Conservation (phyloP, 2,888 invertebrate genomes). For the Eudemis profundana region DNA sequence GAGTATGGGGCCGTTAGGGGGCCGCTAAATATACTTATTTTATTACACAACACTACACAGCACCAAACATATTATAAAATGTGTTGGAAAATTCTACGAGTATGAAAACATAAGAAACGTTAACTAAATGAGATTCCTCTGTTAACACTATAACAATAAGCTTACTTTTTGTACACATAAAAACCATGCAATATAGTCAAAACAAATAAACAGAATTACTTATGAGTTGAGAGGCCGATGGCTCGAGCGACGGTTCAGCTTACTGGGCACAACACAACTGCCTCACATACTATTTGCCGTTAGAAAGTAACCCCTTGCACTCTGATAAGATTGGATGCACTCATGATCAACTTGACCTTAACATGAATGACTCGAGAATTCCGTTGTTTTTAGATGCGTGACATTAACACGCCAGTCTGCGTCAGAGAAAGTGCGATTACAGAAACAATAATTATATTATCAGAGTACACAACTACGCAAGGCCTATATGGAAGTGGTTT, state of each 20-base stretch:
- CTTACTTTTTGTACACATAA: not conserved
- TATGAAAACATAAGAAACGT: no score
- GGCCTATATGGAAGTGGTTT: not conserved
- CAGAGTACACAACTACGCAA: slow-evolving; percentile 17
- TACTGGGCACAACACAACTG: not conserved
- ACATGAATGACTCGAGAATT: not conserved
- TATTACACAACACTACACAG: no score
- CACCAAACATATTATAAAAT: no score
- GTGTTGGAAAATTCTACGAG: no score
- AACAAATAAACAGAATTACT: not conserved
- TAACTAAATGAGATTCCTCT: no score
- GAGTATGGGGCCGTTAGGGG: no score
- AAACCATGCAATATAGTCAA: not conserved
- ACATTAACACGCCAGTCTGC: slow-evolving; percentile 2
- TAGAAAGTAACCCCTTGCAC: slow-evolving; percentile 18
- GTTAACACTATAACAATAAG: not conserved
- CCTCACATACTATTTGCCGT: not conserved
- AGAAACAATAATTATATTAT: slow-evolving; percentile 7
- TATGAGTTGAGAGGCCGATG: not conserved
- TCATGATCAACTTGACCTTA: slow-evolving; percentile 9
- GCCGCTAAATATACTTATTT: no score
- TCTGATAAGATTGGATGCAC: slow-evolving; percentile 17
- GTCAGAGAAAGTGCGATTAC: slow-evolving; percentile 14
- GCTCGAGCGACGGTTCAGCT: not conserved
- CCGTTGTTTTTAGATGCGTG: not conserved